Base-by-base conservation (phyloP, 2,888 invertebrate genomes). In the Coelopa pilipes region DNA sequence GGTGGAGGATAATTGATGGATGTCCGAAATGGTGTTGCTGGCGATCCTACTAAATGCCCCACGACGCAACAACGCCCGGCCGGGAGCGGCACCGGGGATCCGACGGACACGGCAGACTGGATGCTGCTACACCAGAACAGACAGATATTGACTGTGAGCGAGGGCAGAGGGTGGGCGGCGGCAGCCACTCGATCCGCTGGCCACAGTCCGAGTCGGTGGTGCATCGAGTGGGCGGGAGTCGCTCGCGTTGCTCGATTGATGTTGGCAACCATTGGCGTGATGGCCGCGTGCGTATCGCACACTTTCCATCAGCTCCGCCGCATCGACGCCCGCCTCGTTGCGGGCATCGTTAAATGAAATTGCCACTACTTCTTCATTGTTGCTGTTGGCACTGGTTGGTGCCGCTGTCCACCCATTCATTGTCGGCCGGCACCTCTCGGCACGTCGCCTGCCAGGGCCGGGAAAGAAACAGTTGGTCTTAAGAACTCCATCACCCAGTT, bases 1-100 rank as follows among this genome's bases (percentile, higher is more conserved):
- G 24, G 10, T 62, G 60, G 34, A 24, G 60, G 60, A 62, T 62
- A 62, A 62, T 62, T 62, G 60, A 62, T 62, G 59, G 17, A 15
- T 59, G 19, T 19, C 24, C 24, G 12, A 15, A 24, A 21, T 62
- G 60, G 21, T 62, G 24, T 24, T 62, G 60, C 15, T 62, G 13
- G 45, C 19, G 24, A 62, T 62, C 5, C n/a, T 57, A 57, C 19
- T 57, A 62, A 62, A 24, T 24, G 60, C 53, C n/a, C 53, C 53
- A 53, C 13, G n/a, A 15, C 2, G 17, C 53, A 59, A 69, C 57
- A 59, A 69, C 57, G 46, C 45, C 57, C 24, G 17, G 3, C 11
- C 66, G 34, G n/a, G 24, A 53, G 34, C 17, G 19, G 50, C 49
- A 13, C 53, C 67, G 21, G 21, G 17, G 53, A 67, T 53, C 53